Base-by-base conservation (phyloP, 2,888 invertebrate genomes). In the Stenodera caucasica region DNA sequence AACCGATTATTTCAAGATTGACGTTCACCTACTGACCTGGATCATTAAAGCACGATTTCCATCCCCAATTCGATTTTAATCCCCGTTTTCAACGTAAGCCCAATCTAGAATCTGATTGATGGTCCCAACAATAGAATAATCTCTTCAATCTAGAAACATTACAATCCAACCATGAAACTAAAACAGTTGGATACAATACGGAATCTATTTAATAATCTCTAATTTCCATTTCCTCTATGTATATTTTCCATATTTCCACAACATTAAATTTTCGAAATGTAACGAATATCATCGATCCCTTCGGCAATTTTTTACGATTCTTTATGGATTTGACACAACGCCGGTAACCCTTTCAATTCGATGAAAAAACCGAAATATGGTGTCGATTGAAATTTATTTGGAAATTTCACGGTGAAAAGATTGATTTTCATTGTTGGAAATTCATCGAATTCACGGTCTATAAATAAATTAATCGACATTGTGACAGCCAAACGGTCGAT, bases 211-310 rank as follows among this genome's bases (percentile, higher is more conserved):
- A 4, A 26, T 4, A 26, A 26, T 26, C 3, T 26, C 26, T 5
- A 26, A 4, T 26, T 9, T 49, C 32, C 45, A 14, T n/a, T 21
- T 32, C 40, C 11, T 49, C 11, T 55, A 33, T 49, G 35, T 37
- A 57, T 49, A 49, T 53, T 50, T 57, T 37, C 37, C 14, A 37
- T 4, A 50, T 72, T 72, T 73, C 70, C 72, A 70, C 70, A 71
- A 73, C 73, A 74, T 73, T 73, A 71, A 73, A 67, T 72, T 69
- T 70, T 60, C 58, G 61, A 68, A 68, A 67, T 64, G n/a, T 66
- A 57, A 63, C 72, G 68, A 73, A 73, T 74, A 30, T 55, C 66
- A 67, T 68, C 67, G 70, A 70, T 68, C 69, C 67, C 70, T 69
- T 45, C 15, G 45, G 11, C 5, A 15, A 1, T 29, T 23, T 49